A percentile compares a stretch with the other conserved stretches of the same genome.
phyloP scores from a whole-genome alignment of 2,113 vertebrate genomes.

The Desmodus rotundus region DNA sequence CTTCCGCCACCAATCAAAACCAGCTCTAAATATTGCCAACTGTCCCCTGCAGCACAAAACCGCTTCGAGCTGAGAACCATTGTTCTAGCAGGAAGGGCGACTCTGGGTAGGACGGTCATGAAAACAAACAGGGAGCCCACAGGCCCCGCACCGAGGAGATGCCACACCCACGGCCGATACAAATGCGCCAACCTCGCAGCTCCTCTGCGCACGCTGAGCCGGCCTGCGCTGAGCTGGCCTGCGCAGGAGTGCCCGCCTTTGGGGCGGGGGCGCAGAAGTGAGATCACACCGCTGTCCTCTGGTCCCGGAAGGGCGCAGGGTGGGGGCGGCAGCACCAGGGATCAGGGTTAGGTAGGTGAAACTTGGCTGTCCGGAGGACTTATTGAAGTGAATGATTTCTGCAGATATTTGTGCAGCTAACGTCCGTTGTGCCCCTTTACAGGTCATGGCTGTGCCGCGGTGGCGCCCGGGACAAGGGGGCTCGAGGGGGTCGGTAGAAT shows the following conservation, averaged over 20 bases:
- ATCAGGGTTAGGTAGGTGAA: not conserved
- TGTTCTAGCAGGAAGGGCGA: not conserved
- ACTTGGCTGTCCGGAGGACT: not conserved
- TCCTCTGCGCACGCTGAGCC: not conserved
- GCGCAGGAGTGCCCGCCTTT: too few relatives aligned
- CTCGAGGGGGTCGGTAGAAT: rapidly evolving
- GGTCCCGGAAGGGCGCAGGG: not conserved
- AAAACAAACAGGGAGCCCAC: not conserved
- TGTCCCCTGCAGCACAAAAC: not conserved
- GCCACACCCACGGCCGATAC: not conserved
- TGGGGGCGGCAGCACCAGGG: not conserved
- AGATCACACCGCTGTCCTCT: not conserved
- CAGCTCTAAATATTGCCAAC: not conserved
- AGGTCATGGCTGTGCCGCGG: not conserved
- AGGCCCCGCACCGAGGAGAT: not conserved
- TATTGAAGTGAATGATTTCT: not conserved
- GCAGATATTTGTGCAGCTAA: not conserved
- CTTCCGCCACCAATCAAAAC: not conserved
- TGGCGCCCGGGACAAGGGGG: not conserved
- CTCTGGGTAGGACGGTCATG: not conserved
- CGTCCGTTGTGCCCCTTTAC: not conserved
- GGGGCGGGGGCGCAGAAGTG: not conserved
- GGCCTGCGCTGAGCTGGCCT: not conserved
- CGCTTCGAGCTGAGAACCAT: not conserved
- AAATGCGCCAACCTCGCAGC: not conserved